Base-by-base conservation (phyloP, 1,140 invertebrate species). In the Oreohelix idahoensis region DNA sequence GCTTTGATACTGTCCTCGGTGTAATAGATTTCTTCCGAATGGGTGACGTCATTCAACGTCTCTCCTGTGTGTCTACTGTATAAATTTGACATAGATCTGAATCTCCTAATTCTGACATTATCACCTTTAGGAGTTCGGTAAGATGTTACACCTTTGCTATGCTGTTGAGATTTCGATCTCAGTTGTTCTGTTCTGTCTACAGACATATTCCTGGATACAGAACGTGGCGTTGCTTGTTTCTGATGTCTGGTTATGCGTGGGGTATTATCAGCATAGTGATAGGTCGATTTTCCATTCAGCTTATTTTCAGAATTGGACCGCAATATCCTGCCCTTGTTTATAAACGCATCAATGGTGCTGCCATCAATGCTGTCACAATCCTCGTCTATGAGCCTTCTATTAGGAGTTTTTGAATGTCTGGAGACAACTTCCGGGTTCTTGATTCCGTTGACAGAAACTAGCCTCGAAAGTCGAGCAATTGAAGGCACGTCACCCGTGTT, bases 301-400 rank as follows among this genome's bases (percentile, higher is more conserved):
- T 75, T 85, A 53, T 83, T 79, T 39, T 85, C 84, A 2, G 84
- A 85, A 32, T 39, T 10, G 36, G 84, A 85, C 1, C 84, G 23
- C 0, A 66, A 45, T 69, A 83, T 79, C 13, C 35, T 49, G 36
- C 38, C 81, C 23, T 66, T n/a, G 39, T 29, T 39, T 0, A 51
- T 26, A 45, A 79, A 73, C 10, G 39, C 71, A 23, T 35, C 73
- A 23, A 70, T 23, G 0, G 73, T 51, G 5, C 8, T 15, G 4
- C 45, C 70, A 69, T 39, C 49, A 10, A 73, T 36, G 0, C 35
- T 69, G n/a, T n/a, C n/a, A n/a, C n/a, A n/a, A 23, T 51, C 51
- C 13, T 45, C 77, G 5, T 35, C 49, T 36, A 69, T 63, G n/a
- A 49, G 63, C 38, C 20, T 29, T 75, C 8, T 71, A 17, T 36